Evolutionary conservation across 2,797 vertebrate species (phyloP).

Genomic region (Leuciscus waleckii): DNA sequence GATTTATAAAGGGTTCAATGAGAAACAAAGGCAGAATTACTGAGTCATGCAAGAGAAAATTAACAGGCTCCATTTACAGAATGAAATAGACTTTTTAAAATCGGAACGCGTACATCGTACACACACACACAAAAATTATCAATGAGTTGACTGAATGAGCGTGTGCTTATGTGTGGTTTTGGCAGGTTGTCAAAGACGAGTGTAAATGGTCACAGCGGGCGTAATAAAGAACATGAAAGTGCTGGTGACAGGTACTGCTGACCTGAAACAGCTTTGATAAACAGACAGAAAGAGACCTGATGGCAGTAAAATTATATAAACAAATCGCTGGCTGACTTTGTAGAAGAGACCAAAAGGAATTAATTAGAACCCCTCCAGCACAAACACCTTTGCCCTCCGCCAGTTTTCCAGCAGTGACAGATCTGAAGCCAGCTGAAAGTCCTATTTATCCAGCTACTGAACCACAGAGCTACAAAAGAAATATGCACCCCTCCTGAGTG

Average conservation of each 20-base stretch:
- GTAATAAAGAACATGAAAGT: slow-evolving; percentile 28
- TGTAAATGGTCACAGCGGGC: not conserved
- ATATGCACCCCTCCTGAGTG: slow-evolving; percentile 46
- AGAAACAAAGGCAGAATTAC: slow-evolving; percentile 25
- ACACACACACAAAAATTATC: not conserved
- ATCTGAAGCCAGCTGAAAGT: slow-evolving; percentile 59
- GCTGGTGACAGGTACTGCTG: slow-evolving; percentile 5
- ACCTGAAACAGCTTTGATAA: slow-evolving; percentile 19
- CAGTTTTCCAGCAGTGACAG: slow-evolving; percentile 63
- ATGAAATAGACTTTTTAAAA: slow-evolving; percentile 13
- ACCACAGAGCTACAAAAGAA: slow-evolving; percentile 33
- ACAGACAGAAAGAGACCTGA: not conserved
- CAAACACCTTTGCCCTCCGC: slow-evolving; percentile 64
- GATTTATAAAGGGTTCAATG: slow-evolving; percentile 30
- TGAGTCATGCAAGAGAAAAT: slow-evolving; percentile 29
- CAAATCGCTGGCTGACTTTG: slow-evolving; percentile 76
- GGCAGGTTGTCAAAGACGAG: slow-evolving; percentile 3
- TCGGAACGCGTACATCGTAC: not conserved
- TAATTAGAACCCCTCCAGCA: slow-evolving; percentile 71
- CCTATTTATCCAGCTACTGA: slow-evolving; percentile 43
- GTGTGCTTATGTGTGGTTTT: slow-evolving; percentile 3
- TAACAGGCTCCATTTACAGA: slow-evolving; percentile 24
- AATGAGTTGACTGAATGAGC: not conserved
- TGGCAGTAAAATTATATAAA: slow-evolving; percentile 65
- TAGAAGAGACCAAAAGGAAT: slow-evolving; percentile 80